Base-by-base conservation (phyloP, 2,797 vertebrate genomes). In the Xenops minutus region DNA sequence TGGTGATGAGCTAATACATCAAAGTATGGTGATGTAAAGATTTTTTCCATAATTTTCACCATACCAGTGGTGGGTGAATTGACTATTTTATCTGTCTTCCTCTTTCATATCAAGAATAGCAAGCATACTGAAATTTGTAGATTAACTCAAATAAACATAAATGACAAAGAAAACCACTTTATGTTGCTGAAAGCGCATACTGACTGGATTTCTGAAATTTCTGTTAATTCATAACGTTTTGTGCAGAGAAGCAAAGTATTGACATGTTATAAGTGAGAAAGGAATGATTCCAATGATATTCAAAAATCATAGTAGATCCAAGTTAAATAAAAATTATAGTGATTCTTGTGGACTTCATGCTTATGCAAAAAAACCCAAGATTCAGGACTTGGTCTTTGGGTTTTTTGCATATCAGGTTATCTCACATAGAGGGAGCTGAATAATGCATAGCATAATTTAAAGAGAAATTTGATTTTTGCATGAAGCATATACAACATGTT, bases 91-190 rank as follows among this genome's bases (percentile, higher is more conserved):
- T 87, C 36, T 30, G 20, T 84, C n/a, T 77, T 91, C 9, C 55
- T 75, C 27, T 96, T 96, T 95, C 89, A 88, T 95, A 95, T 96
- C 92, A 96, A 92, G 77, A 92, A 88, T 95, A 95, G 96, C 92
- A 96, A 92, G 79, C 14, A 26, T 93, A 82, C 32, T 88, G 71
- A 94, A 94, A 93, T 94, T 95, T 84, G 93, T 89, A 89, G 77
- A 92, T 83, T 89, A 93, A 96, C 29, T 90, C 58, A 95, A 89
- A 93, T 74, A 94, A 95, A 89, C 95, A 96, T 92, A 95, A 95
- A 90, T 93, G 81, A 48, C 82, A 94, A 90, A 77, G 66, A 92
- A 93, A 86, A 92, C 14, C 7, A 69, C 30, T 94, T 95, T 94
- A 81, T 73, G 85, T 84, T 51, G 29, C 87, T 95, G 92, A 94